A percentile compares a stretch with the other conserved stretches of the same genome.
These are phyloP conservation scores for Electrophaes corylata DNA, from an alignment of 2,888 invertebrate species.

Conservation along the genomic window DNA sequence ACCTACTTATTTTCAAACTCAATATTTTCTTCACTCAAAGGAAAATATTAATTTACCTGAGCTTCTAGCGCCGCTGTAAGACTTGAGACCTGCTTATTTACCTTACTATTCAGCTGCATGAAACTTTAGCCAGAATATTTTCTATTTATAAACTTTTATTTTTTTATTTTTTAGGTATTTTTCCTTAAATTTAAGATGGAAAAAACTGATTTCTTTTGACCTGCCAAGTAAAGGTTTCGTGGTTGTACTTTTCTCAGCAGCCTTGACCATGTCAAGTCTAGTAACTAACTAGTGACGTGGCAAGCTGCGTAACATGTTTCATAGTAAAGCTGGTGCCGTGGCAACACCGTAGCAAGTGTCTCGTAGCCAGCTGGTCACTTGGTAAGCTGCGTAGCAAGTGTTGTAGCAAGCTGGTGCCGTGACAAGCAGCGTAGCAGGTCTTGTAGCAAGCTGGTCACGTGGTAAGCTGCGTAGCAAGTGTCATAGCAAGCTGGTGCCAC, in stretches of 20 bases:
- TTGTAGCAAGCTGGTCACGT: not conserved
- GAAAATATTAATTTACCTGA: slow-evolving; percentile 23
- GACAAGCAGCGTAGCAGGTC: not conserved
- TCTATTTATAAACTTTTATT: too few species aligned
- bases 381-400: not conserved
- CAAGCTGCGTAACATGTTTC: too few species aligned
- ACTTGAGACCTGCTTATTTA: slow-evolving; percentile 52
- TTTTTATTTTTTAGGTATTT: too few species aligned
- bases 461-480: not conserved
- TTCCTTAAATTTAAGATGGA: not conserved
- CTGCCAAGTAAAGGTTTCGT: not conserved
- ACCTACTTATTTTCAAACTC: not conserved
- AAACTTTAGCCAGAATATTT: slow-evolving; percentile 39
- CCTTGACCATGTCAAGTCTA: too few species aligned
- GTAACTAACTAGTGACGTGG: too few species aligned
- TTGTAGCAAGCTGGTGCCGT: not conserved
- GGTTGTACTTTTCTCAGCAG: too few species aligned
- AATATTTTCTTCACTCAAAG: slow-evolving; percentile 1
- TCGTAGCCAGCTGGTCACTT: too few species aligned
- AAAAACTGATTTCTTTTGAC: not conserved
- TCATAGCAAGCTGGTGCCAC: not conserved
- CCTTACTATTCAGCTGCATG: slow-evolving; percentile 47
- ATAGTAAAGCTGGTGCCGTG: too few species aligned
- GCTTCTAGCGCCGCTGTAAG: slow-evolving; percentile 15
- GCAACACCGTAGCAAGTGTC: too few species aligned